These are phyloP conservation scores for Caloenas nicobarica DNA, from an alignment of 2,113 vertebrate species.

Conservation along the genomic window DNA sequence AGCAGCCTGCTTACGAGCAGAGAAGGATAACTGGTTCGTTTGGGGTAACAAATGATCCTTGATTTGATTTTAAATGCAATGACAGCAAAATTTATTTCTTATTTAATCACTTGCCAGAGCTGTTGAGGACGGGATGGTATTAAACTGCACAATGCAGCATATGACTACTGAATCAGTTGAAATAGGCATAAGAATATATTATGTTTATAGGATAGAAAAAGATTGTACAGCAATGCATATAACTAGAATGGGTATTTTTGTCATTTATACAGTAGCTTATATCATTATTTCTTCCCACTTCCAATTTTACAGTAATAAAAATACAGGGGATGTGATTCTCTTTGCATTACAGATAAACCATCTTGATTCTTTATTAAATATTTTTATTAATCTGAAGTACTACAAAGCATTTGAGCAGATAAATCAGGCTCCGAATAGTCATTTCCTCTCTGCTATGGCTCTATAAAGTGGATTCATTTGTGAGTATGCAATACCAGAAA, in stretches of 20 bases:
- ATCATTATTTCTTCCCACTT: constrained; percentile 68
- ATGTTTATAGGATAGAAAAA: constrained; percentile 71
- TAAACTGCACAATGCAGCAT: constrained; percentile 57
- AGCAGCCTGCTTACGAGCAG: constrained; percentile 71
- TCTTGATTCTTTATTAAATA: constrained; percentile 78
- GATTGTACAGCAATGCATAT: constrained; percentile 13
- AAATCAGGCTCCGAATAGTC: constrained; percentile 45
- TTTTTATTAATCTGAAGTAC: constrained; percentile 75
- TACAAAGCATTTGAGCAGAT: constrained; percentile 45
- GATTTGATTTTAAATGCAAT: constrained; percentile 82
- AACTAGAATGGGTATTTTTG: constrained; percentile 60
- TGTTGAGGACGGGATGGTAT: constrained; percentile 54
- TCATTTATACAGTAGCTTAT: constrained; percentile 71
- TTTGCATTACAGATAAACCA: constrained; percentile 72
- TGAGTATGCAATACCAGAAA: background rate
- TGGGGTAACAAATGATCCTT: constrained; percentile 79
- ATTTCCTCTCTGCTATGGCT: constrained; percentile 39
- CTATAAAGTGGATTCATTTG: constrained; percentile 51
- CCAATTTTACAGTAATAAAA: constrained; percentile 75
- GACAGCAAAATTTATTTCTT: constrained; percentile 79
- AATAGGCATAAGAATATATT: constrained; percentile 61
- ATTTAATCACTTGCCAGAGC: constrained; percentile 75
- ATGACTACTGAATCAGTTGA: constrained; percentile 44
- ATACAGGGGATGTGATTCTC: constrained; percentile 71
- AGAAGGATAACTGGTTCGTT: constrained; percentile 74